Evolutionary conservation across 2,888 invertebrate species (phyloP).

Genomic region (Lithophane leautieri): DNA sequence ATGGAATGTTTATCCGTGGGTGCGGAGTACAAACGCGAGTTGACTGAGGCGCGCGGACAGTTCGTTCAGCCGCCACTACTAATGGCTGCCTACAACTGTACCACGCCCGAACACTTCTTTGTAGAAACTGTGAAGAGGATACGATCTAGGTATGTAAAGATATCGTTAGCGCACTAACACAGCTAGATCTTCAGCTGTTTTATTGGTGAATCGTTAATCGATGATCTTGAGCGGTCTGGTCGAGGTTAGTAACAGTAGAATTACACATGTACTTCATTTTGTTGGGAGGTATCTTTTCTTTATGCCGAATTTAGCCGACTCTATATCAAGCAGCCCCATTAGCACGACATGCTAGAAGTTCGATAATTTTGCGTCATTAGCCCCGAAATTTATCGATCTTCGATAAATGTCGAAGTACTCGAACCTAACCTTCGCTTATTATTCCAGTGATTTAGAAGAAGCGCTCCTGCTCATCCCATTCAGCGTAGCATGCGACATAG

Average conservation of each 20-base stretch:
- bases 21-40: slow-evolving; percentile 91
- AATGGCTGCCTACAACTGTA: slow-evolving; percentile 94
- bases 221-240: neutral
- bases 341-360: too few species aligned
- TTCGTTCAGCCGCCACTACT: slow-evolving; percentile 92
- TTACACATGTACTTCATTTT: neutral
- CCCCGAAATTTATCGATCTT: neutral
- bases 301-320: neutral
- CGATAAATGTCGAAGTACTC: neutral
- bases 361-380: neutral
- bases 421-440: neutral
- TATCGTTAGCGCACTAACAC: neutral
- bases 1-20: slow-evolving; percentile 97
- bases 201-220: neutral
- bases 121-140: slow-evolving; percentile 94
- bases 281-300: neutral
- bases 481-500: slow-evolving; percentile 94
- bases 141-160: slow-evolving; percentile 92
- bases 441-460: slow-evolving; percentile 96
- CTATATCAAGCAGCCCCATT: neutral
- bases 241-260: neutral
- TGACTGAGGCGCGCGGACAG: slow-evolving; percentile 90
- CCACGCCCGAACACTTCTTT: slow-evolving; percentile 94
- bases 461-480: slow-evolving; percentile 96
- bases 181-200: neutral